phyloP scores from a whole-genome alignment of 1,140 invertebrate genomes.

The Anastrepha obliqua region DNA sequence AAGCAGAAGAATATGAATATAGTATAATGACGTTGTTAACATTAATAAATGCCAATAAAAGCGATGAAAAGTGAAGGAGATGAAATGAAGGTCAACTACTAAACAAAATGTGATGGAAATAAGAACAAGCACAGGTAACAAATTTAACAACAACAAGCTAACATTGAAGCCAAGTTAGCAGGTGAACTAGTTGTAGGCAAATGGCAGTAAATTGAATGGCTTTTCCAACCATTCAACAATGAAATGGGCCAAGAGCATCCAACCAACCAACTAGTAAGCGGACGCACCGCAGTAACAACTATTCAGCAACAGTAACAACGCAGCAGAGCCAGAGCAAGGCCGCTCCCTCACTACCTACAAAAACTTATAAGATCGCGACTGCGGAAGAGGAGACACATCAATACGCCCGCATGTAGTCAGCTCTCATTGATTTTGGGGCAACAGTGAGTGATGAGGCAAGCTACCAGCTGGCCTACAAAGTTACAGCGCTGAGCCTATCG shows the following conservation, averaged over 20 bases:
- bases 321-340: not conserved
- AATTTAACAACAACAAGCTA: not conserved
- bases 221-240: constrained; percentile 46
- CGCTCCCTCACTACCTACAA: constrained; percentile 7
- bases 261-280: not conserved
- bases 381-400: constrained; percentile 26
- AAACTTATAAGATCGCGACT: constrained; percentile 22
- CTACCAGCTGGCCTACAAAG: constrained; percentile 14
- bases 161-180: not conserved
- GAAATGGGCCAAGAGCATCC: constrained; percentile 51
- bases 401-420: not conserved
- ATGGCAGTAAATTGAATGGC: constrained; percentile 22
- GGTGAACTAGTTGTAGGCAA: not conserved
- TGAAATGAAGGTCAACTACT: not conserved
- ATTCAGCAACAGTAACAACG: not conserved
- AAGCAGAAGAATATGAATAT: not conserved
- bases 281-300: not conserved
- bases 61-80: not conserved
- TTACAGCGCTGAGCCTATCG: not conserved
- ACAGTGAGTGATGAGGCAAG: constrained; percentile 28
- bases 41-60: constrained; percentile 25
- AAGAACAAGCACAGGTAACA: not conserved
- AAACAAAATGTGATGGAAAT: not conserved
- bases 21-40: constrained; percentile 13
- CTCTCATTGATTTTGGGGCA: constrained; percentile 33